Conservation (phyloP, 2,797 vertebrate species). For the Sciurus vulgaris region DNA sequence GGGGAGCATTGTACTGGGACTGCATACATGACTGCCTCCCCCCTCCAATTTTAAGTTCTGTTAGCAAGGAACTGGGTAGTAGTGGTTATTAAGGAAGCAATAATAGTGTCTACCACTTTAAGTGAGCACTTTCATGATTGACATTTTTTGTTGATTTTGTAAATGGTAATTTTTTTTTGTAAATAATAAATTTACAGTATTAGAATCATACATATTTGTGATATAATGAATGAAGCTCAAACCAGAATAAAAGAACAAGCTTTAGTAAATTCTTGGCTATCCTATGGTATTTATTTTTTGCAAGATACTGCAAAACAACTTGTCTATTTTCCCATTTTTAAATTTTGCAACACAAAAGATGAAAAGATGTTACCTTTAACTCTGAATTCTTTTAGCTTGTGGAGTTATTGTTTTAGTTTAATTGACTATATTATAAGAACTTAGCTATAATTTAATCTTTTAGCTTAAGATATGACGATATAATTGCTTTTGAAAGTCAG, state of each 20-base stretch:
- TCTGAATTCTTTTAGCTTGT: constrained; percentile 15
- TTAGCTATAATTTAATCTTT: constrained; percentile 25
- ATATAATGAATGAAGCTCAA: constrained; percentile 13
- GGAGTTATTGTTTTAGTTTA: constrained; percentile 47
- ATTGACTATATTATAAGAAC: constrained; percentile 45
- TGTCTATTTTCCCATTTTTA: constrained; percentile 40
- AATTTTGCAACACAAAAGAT: not conserved
- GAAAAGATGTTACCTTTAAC: constrained; percentile 18
- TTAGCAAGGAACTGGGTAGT: not conserved
- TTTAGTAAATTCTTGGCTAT: constrained; percentile 36
- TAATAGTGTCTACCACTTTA: not conserved
- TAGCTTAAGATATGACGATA: constrained; percentile 17
- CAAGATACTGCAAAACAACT: constrained; percentile 30
- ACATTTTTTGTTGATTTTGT: constrained; percentile 55
- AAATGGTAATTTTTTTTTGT: constrained; percentile 47
- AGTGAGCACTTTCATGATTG: not conserved
- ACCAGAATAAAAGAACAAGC: constrained; percentile 49
- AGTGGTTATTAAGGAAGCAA: not conserved
- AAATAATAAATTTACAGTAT: constrained; percentile 14
- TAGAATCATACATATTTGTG: not conserved
- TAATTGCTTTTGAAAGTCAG: constrained; percentile 29
- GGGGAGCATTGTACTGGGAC: not conserved
- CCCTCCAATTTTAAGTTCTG: not conserved
- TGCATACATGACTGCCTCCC: not conserved
- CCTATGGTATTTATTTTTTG: constrained; percentile 23